These are phyloP conservation scores for Orthosia incerta DNA, from an alignment of 2,888 invertebrate species.

Conservation along the genomic window DNA sequence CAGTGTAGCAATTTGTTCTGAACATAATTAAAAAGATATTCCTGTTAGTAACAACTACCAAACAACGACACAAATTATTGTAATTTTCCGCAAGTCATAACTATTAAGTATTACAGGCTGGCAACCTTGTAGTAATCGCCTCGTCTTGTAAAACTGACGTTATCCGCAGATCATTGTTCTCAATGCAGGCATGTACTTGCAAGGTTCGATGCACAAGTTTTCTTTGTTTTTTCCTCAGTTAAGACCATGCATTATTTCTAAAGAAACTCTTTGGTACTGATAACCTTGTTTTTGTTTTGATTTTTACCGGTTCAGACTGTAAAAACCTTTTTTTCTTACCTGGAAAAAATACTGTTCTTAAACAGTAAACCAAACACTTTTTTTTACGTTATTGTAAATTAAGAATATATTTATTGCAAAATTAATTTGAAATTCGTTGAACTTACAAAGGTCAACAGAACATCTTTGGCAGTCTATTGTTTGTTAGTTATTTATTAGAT, in stretches of 20 bases:
- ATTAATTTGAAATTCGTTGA: not conserved
- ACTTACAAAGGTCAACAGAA: not conserved
- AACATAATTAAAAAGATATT: slow-evolving; percentile 9
- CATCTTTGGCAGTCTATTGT: not conserved
- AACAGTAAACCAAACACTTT: too few relatives aligned
- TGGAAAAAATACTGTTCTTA: not conserved
- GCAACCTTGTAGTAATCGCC: slow-evolving; percentile 46
- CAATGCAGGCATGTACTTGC: slow-evolving; percentile 14
- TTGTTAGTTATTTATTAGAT: not conserved
- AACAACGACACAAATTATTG: slow-evolving; percentile 22
- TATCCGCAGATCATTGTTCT: slow-evolving; percentile 38
- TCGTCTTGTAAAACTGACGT: slow-evolving; percentile 32
- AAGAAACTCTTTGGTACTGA: slow-evolving; percentile 18
- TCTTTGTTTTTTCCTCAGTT: slow-evolving; percentile 54
- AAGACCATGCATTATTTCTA: slow-evolving; percentile 4
- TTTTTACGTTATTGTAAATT: too few relatives aligned
- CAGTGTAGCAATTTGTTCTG: not conserved
- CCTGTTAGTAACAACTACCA: not conserved
- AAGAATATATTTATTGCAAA: too few relatives aligned
- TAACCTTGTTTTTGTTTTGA: not conserved
- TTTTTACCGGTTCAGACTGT: not conserved
- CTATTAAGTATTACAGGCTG: slow-evolving; percentile 23
- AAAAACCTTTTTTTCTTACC: not conserved
- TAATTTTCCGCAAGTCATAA: slow-evolving; percentile 47
- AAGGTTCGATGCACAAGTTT: slow-evolving; percentile 32